phyloP scores from a whole-genome alignment of 2,113 vertebrate genomes.

The Proteles cristata region DNA sequence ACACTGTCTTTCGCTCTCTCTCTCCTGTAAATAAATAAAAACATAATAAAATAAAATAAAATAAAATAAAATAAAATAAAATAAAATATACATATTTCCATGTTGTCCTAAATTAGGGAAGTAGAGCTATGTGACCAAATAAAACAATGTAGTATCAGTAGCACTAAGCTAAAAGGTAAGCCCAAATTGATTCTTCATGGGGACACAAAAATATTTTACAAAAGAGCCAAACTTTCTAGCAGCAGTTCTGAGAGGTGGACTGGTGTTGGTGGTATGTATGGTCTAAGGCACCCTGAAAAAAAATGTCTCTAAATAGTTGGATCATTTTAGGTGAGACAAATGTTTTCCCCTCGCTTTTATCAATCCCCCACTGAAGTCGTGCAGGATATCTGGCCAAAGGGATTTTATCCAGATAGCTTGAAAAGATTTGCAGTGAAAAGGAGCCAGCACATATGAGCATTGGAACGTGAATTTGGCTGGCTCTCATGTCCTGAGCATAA shows the following conservation, averaged over 20 bases:
- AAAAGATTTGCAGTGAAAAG: conserved; percentile 15
- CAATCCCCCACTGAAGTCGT: conserved; percentile 36
- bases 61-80: too few relatives aligned
- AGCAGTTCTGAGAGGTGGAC: not conserved
- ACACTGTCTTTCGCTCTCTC: too few relatives aligned
- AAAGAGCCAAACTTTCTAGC: not conserved
- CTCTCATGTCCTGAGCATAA: conserved; percentile 24
- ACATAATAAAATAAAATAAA: too few relatives aligned
- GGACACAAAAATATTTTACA: not conserved
- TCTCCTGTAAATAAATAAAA: too few relatives aligned
- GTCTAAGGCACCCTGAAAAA: not conserved
- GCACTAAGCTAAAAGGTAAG: not conserved
- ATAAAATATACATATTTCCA: not conserved
- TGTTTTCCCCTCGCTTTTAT: conserved; percentile 2
- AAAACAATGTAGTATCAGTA: not conserved
- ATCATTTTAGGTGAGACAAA: conserved; percentile 45
- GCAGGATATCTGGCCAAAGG: conserved; percentile 60
- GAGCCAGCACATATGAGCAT: conserved; percentile 59
- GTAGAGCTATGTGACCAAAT: not conserved
- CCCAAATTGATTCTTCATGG: not conserved
- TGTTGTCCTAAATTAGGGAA: not conserved
- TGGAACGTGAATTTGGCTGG: conserved; percentile 65
- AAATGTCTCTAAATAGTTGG: conserved; percentile 17
- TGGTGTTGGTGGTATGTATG: not conserved
- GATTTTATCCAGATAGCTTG: conserved; percentile 64